Conservation (phyloP, 2,797 vertebrate genomes). For the Oryzias sinensis region DNA sequence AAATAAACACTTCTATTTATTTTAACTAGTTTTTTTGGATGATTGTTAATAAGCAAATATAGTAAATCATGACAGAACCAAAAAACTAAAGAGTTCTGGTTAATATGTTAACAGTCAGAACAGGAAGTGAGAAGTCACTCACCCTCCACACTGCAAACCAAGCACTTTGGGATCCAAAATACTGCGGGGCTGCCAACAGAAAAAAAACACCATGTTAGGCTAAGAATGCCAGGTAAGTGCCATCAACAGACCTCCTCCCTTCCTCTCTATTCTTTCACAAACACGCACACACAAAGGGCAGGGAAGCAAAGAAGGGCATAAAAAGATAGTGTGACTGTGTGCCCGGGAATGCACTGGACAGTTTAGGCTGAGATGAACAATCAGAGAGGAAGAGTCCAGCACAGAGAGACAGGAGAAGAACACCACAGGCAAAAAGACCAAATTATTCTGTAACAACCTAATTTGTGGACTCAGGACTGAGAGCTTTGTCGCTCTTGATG, state of each 20-base stretch:
- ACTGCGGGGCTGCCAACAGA: conserved; percentile 80
- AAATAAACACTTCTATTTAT: too few relatives aligned
- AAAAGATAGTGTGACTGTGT: conserved; percentile 7
- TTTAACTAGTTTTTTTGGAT: too few relatives aligned
- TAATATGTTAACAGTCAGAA: conserved; percentile 34
- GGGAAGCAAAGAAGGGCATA: conserved; percentile 17
- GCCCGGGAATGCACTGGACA: conserved; percentile 34
- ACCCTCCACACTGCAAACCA: conserved; percentile 89
- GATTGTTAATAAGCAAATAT: too few relatives aligned
- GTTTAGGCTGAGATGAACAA: conserved; percentile 45
- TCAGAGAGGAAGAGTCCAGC: conserved; percentile 23
- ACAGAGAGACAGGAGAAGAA: conserved; percentile 42
- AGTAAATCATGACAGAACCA: conserved; percentile 5
- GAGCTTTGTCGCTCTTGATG: conserved; percentile 55
- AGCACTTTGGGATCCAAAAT: conserved; percentile 87
- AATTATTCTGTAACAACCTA: conserved; percentile 70
- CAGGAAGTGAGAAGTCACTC: conserved; percentile 70
- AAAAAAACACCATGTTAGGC: conserved; percentile 53
- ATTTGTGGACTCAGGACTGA: conserved; percentile 68
- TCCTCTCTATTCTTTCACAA: too few relatives aligned
- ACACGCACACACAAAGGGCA: conserved; percentile 11
- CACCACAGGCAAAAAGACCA: conserved; percentile 53
- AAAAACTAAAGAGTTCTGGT: conserved; percentile 31
- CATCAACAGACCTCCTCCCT: neutral
- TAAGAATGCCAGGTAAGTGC: conserved; percentile 6